Base-by-base conservation (phyloP, 1,140 invertebrate genomes). In the Pteromalus puparum region DNA sequence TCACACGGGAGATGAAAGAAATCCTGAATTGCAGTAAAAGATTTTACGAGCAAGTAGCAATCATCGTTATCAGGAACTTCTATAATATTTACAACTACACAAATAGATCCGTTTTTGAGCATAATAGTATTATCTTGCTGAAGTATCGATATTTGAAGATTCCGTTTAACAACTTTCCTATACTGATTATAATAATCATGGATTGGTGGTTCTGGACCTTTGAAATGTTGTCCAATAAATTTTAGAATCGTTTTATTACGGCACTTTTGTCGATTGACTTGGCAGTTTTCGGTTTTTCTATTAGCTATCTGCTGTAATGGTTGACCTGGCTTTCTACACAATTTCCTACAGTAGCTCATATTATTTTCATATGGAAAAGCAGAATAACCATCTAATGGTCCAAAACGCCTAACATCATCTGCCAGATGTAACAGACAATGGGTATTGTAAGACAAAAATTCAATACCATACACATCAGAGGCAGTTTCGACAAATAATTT, bases 331-430 rank as follows among this genome's bases (percentile, higher is more conserved):
- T 81, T 85, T 2, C 28, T 48, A 12, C 65, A 74, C 5, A 61
- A 82, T 73, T 87, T 87, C 24, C 24, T 24, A 79, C 87, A 88
- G 78, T 86, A 87, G 5, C 48, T n/a, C 61, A 88, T 88, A 74
- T 87, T 88, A 68, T 88, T 87, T 82, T 87, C 87, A 34, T 82
- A 88, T 1, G 86, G 87, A 81, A 88, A 87, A 9, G 88, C 86
- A 1, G 86, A 88, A 67, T 72, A 87, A 67, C 81, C 65, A 68
- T 72, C 73, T 15, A 46, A 46, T 24, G 13, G 21, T 26, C 88
- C 87, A 78, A 87, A 87, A 13, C 9, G 24, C n/a, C 13, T 65
- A 13, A 88, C 86, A 80, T 89, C 88, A 21, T 89, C 86, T n/a
- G 67, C 77, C 26, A 89, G 46, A 76, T 88, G 87, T n/a, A 85